These are phyloP conservation scores for Mongoloraphidia duomilia DNA, from an alignment of 2,888 invertebrate species.

Conservation along the genomic window DNA sequence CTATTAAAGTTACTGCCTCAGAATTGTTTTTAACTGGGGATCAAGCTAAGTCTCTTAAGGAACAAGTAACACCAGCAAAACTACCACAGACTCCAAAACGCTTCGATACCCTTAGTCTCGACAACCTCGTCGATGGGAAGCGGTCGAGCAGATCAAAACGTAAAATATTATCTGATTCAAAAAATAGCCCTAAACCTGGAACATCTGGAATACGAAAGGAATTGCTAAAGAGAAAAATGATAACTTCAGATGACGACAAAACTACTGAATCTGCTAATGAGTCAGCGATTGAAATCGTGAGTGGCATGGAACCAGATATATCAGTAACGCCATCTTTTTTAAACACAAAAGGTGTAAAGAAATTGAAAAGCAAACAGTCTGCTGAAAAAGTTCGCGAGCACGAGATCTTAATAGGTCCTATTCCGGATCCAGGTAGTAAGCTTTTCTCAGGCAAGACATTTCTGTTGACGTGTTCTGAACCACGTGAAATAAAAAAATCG, in stretches of 20 bases:
- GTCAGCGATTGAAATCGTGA: constrained; percentile 29
- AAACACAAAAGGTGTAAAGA: constrained; percentile 8
- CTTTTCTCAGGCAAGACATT: constrained; percentile 41
- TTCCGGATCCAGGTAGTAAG: constrained; percentile 31
- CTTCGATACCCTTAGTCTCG: constrained; percentile 23
- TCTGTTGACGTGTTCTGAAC: constrained; percentile 39
- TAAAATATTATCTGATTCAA: constrained; percentile 31
- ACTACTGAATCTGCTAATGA: constrained; percentile 15
- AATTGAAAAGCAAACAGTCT: constrained; percentile 28
- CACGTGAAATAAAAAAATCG: neutral
- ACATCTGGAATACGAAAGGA: constrained; percentile 28
- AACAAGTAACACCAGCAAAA: constrained; percentile 13
- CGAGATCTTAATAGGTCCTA: constrained; percentile 36
- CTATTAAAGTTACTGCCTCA: constrained; percentile 36
- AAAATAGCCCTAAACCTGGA: constrained; percentile 36
- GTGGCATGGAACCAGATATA: constrained; percentile 38
- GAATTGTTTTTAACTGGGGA: constrained; percentile 41
- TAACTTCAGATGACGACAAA: constrained; percentile 7
- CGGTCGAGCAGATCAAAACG: constrained; percentile 24
- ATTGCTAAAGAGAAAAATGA: constrained; percentile 1
- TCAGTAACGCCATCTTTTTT: constrained; percentile 25
- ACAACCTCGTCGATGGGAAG: constrained; percentile 36
- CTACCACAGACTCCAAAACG: constrained; percentile 5
- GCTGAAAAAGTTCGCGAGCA: constrained; percentile 37
- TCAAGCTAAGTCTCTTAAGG: constrained; percentile 36